Percentiles rank a stretch among this genome's conserved stretches.
Evolutionary conservation across 2,113 vertebrate genomes (phyloP).

Genomic region (Micronycteris hirsuta): DNA sequence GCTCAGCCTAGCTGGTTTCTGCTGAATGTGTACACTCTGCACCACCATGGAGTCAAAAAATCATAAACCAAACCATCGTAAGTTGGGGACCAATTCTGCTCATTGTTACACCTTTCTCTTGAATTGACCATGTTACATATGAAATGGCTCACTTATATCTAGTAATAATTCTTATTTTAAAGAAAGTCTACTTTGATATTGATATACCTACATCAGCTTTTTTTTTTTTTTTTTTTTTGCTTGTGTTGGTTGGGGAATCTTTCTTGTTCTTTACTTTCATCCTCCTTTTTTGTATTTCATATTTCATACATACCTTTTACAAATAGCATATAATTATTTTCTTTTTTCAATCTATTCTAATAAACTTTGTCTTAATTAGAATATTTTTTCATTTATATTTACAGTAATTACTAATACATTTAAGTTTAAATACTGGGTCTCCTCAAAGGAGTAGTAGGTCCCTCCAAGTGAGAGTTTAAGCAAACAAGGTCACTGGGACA

Average conservation of each 20-base stretch:
- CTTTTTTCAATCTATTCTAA: not conserved
- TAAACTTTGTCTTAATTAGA: not conserved
- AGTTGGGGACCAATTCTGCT: not conserved
- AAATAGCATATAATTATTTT: not conserved
- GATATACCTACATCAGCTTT: not conserved
- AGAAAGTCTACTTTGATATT: not conserved
- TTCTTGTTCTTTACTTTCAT: not conserved
- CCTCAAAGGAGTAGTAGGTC: not conserved
- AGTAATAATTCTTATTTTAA: not conserved
- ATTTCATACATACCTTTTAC: not conserved
- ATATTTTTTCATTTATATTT: not conserved
- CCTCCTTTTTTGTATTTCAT: not conserved
- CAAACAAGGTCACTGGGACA: constrained; percentile 11
- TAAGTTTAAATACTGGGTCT: not conserved
- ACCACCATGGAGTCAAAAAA: not conserved
- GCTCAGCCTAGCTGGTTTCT: not conserved
- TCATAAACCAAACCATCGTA: not conserved
- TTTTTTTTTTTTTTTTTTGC: not conserved
- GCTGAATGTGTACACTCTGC: not conserved
- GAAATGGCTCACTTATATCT: not conserved
- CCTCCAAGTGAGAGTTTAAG: not conserved
- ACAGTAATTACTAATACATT: not conserved
- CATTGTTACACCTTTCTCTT: not conserved
- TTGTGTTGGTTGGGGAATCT: not conserved
- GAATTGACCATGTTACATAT: not conserved